Conservation (phyloP, 2,888 invertebrate species). For the Scaptomyza reducta region DNA sequence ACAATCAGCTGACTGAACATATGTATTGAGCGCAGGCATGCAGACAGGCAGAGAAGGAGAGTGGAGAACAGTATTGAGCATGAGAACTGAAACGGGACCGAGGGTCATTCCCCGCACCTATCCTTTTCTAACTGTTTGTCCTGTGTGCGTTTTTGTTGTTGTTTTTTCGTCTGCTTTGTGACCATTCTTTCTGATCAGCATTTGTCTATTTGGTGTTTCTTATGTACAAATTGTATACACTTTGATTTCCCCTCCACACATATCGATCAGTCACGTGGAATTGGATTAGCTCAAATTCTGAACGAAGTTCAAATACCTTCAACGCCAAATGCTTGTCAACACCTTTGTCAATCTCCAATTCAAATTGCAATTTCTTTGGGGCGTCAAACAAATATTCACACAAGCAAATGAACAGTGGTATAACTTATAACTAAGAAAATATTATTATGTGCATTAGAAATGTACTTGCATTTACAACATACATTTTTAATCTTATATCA, state of each 20-base stretch:
- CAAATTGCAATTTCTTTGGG: constrained; percentile 34
- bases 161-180: constrained; percentile 12
- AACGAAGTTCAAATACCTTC: constrained; percentile 58
- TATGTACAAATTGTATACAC: constrained; percentile 32
- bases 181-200: constrained; percentile 65
- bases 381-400: constrained; percentile 7
- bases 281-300: constrained; percentile 34
- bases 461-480: background rate
- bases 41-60: constrained; percentile 34
- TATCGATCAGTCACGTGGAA: constrained; percentile 20
- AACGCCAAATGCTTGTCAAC: constrained; percentile 44
- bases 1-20: constrained; percentile 73
- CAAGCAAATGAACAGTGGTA: background rate
- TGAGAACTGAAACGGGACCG: constrained; percentile 54
- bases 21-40: constrained; percentile 45
- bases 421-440: background rate
- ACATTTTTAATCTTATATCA: background rate
- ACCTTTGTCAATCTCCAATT: constrained; percentile 54
- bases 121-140: constrained; percentile 70
- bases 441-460: background rate
- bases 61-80: constrained; percentile 42
- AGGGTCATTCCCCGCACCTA: constrained; percentile 65
- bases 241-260: constrained; percentile 62
- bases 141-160: constrained; percentile 22
- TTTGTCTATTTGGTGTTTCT: constrained; percentile 44